Percentiles rank a stretch among this genome's conserved stretches.
Conservation (phyloP, 2,888 invertebrate genomes). For the Drosophila borborema region DNA sequence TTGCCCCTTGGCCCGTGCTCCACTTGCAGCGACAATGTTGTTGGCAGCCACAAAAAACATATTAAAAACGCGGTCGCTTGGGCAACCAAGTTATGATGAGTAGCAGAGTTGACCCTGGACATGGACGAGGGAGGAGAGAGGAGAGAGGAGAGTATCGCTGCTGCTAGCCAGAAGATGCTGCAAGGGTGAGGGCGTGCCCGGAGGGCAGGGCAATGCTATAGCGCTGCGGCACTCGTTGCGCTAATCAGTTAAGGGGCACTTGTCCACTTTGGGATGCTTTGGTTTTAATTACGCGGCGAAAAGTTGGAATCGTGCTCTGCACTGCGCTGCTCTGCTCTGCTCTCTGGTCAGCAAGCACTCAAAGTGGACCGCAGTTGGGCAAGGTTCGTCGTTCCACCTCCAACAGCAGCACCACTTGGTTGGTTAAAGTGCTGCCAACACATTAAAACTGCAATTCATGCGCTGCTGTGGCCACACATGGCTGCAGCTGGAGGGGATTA, state of each 20-base stretch:
- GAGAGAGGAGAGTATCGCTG: background rate
- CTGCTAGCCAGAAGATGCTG: background rate
- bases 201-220: background rate
- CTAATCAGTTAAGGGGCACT: conserved; percentile 75
- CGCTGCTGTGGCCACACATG: conserved; percentile 65
- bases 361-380: conserved; percentile 16
- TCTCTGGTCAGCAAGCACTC: conserved; percentile 17
- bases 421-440: conserved; percentile 77
- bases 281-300: conserved; percentile 79
- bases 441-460: conserved; percentile 79
- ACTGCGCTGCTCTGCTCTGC: background rate
- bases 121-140: background rate
- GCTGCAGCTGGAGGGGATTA: conserved; percentile 2
- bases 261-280: conserved; percentile 76
- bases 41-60: conserved; percentile 31
- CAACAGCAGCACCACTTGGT: conserved; percentile 35
- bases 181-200: background rate
- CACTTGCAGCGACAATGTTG: conserved; percentile 32
- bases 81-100: conserved; percentile 23
- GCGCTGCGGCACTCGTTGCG: conserved; percentile 53
- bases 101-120: background rate
- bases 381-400: background rate
- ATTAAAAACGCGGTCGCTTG: conserved; percentile 32
- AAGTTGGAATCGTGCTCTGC: conserved; percentile 59
- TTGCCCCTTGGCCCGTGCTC: conserved; percentile 2